phyloP scores from a whole-genome alignment of 2,797 vertebrate species.

The Sebastes goodei region DNA sequence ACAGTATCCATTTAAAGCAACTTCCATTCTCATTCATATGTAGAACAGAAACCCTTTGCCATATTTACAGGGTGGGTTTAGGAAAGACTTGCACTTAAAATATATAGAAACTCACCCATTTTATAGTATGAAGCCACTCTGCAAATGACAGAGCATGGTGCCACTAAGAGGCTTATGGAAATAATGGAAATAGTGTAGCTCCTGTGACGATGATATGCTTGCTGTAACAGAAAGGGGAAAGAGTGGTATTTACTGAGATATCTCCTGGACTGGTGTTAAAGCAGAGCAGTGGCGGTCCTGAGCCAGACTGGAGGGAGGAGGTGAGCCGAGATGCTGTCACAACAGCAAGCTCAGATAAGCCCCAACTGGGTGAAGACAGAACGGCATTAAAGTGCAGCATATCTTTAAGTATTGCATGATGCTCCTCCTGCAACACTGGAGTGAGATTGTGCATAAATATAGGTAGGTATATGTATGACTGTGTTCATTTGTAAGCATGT shows the following conservation, averaged over 20 bases:
- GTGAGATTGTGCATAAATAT: neutral
- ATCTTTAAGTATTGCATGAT: constrained; percentile 3
- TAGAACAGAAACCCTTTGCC: constrained; percentile 8
- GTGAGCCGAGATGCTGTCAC: constrained; percentile 30
- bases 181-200: constrained; percentile 60
- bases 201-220: constrained; percentile 51
- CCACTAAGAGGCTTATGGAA: constrained; percentile 68
- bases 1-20: constrained; percentile 2
- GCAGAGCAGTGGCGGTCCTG: constrained; percentile 44
- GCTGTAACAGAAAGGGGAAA: constrained; percentile 46
- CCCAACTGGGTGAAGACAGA: constrained; percentile 40
- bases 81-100: constrained; percentile 22
- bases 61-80: neutral
- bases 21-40: constrained; percentile 6
- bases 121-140: constrained; percentile 27
- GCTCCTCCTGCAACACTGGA: neutral
- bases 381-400: constrained; percentile 26
- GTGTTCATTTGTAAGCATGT: neutral
- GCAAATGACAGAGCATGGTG: constrained; percentile 39
- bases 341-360: constrained; percentile 49
- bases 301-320: constrained; percentile 29
- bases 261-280: constrained; percentile 33
- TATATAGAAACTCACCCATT: constrained; percentile 20
- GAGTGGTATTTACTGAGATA: constrained; percentile 48
- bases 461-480: neutral